Base-by-base conservation (phyloP, 2,797 vertebrate genomes). In the Labeo calbasu region DNA sequence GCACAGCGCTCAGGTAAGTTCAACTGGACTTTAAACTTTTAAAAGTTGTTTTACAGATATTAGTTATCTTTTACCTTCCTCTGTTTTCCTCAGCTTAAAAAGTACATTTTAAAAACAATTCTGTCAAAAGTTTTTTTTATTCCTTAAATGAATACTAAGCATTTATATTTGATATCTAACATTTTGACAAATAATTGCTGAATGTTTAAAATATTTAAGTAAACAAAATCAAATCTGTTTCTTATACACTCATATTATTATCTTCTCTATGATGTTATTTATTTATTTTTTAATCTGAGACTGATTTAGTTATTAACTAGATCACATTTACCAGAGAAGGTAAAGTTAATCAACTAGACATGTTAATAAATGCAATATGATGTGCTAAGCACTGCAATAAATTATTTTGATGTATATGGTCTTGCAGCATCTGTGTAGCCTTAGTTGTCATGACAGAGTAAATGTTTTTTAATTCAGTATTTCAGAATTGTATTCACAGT, bases 1-100 rank as follows among this genome's bases (percentile, higher is more conserved):
- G 78, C 65, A 79, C 17, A 65, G 10, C 72, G 23, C 25, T 63
- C 19, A 61, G 79, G 78, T 81, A 69, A 50, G 71, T 84, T 55
- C 14, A 23, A 53, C 48, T 57, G 43, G 53, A 61, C 61, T 14
- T 25, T 75, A 32, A 36, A 77, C 48, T 71, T 11, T 70, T 23
- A 55, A 63, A 59, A 77, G 66, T 11, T 23, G 21, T 43, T 51
- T 23, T 51, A 12, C 50, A 75, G 46, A 75, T 53, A 55, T 12
- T 2, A 32, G 25, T 66, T 79, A 48, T 65, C 3, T 1, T n/a
- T 28, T 78, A 50, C 8, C n/a, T 69, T 4, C 5, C 21, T 69
- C 43, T 82, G 13, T 14, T 25, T 63, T 28, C 28, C 32, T 19
- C 21, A 43, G 21, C 21, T 66, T 72, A 32, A 13, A 59, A 79